Conservation (phyloP, 2,113 vertebrate genomes). For the Dasyornis broadbenti region DNA sequence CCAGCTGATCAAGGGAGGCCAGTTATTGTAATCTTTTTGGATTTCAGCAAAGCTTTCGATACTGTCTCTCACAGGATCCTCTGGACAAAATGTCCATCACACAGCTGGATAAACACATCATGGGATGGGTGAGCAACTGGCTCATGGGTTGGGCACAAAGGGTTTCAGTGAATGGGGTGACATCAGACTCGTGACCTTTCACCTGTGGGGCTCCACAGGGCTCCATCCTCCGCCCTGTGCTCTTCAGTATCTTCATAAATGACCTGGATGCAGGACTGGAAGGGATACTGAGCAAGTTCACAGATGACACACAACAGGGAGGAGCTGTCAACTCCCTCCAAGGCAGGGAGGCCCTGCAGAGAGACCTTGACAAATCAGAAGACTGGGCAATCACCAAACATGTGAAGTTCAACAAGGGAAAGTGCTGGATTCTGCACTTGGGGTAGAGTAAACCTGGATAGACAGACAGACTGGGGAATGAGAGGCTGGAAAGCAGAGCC, state of each 20-base stretch:
- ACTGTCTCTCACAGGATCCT: background rate
- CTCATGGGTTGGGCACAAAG: accelerated
- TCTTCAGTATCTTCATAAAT: background rate
- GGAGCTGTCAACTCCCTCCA: background rate
- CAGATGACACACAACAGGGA: background rate
- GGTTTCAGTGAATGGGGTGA: background rate
- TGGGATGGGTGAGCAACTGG: background rate
- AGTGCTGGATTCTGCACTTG: background rate
- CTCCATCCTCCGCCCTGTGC: background rate
- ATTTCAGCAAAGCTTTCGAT: background rate
- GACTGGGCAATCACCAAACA: background rate
- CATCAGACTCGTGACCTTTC: background rate
- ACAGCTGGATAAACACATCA: background rate
- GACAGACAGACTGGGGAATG: background rate
- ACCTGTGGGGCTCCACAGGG: background rate
- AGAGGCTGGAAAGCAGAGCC: accelerated
- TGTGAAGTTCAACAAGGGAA: background rate
- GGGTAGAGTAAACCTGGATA: background rate
- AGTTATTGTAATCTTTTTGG: background rate
- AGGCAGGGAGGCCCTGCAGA: background rate
- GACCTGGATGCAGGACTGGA: background rate
- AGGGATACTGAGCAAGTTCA: background rate
- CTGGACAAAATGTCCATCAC: background rate
- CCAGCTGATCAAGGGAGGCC: background rate
- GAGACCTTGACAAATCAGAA: background rate